Evolutionary conservation across 2,113 vertebrate species (phyloP).

Genomic region (Thermophis baileyi): DNA sequence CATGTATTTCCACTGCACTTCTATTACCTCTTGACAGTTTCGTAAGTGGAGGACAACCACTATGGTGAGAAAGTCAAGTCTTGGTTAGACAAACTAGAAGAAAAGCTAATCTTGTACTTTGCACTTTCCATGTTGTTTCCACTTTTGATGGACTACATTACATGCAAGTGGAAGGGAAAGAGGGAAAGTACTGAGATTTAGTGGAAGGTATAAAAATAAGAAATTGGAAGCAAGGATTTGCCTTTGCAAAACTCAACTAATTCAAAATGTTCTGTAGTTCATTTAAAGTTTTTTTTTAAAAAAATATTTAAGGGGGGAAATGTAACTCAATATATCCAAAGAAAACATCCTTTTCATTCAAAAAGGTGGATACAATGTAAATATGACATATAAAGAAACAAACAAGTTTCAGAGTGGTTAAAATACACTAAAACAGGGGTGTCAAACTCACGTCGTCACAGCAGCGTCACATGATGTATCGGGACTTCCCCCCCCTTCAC

Average conservation of each 20-base stretch:
- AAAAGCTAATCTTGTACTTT: not conserved
- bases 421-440: not conserved
- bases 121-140: not conserved
- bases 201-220: not conserved
- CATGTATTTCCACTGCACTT: not conserved
- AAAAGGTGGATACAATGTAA: not conserved
- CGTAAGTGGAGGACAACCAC: not conserved
- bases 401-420: no score
- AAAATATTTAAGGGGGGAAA: not conserved
- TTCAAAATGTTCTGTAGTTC: not conserved
- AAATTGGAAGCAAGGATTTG: not conserved
- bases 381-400: not conserved
- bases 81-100: not conserved
- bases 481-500: no score
- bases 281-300: not conserved
- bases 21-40: not conserved
- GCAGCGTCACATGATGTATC: no score
- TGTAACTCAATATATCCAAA: not conserved
- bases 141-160: not conserved
- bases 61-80: not conserved
- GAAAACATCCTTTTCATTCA: not conserved
- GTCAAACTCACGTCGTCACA: no score
- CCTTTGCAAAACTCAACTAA: not conserved
- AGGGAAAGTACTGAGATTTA: not conserved
- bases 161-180: not conserved